Evolutionary conservation across 2,797 vertebrate species (phyloP).

Genomic region (Denticeps clupeoides): DNA sequence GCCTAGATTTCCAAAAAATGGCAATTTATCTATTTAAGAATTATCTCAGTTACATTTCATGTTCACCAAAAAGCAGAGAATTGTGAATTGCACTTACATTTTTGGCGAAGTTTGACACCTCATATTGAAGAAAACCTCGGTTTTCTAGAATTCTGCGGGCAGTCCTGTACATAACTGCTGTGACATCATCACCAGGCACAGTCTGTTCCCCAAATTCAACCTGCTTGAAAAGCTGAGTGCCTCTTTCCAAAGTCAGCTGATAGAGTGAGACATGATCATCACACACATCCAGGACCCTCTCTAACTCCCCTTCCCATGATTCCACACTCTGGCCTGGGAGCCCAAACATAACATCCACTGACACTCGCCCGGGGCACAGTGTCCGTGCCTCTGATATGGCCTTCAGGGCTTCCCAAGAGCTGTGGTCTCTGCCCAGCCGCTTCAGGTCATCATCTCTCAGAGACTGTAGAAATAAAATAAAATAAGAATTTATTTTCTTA

Average conservation of each 20-base stretch:
- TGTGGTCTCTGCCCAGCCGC: constrained; percentile 78
- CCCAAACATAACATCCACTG: constrained; percentile 80
- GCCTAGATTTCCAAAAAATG: neutral
- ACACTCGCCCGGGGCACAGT: constrained; percentile 72
- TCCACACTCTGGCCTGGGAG: constrained; percentile 63
- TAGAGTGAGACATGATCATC: constrained; percentile 79
- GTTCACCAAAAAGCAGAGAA: neutral
- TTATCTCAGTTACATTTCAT: too few species aligned
- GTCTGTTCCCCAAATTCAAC: constrained; percentile 51
- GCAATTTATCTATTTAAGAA: neutral
- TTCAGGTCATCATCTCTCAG: constrained; percentile 62
- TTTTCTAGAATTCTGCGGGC: constrained; percentile 53
- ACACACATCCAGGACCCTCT: constrained; percentile 51
- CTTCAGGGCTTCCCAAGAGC: constrained; percentile 50
- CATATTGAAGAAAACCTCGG: constrained; percentile 75
- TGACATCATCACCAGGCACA: constrained; percentile 51
- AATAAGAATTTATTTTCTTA: too few species aligned
- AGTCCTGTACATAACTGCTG: constrained; percentile 71
- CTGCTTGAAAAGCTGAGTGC: constrained; percentile 70
- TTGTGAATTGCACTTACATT: too few species aligned
- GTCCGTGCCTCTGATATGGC: constrained; percentile 60
- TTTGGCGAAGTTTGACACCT: constrained; percentile 88
- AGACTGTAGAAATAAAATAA: constrained; percentile 51
- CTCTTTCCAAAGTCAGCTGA: constrained; percentile 83
- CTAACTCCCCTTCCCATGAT: constrained; percentile 63